Conservation (phyloP, 1,140 invertebrate species). For the Lepidurus apus region DNA sequence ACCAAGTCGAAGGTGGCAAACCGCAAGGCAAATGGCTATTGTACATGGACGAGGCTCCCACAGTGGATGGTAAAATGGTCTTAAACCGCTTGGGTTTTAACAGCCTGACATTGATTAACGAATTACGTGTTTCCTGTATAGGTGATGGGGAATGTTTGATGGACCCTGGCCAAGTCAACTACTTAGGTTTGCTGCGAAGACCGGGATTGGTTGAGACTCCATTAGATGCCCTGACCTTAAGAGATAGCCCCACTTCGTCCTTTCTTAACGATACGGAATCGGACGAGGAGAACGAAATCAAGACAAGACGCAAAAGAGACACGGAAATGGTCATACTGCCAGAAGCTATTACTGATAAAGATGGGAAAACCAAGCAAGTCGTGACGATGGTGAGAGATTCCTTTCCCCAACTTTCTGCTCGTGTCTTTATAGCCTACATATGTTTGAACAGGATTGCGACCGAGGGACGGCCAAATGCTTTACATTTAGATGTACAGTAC, state of each 20-base stretch:
- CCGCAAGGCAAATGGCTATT: conserved; percentile 79
- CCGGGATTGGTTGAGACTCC: conserved; percentile 48
- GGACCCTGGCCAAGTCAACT: conserved; percentile 58
- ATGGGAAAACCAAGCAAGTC: conserved; percentile 63
- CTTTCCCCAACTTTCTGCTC: not conserved
- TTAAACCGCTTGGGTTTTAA: not conserved
- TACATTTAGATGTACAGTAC: conserved; percentile 72
- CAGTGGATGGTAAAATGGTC: conserved; percentile 56
- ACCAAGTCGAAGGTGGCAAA: conserved; percentile 72
- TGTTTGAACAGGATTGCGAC: conserved; percentile 64
- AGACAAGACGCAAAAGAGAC: conserved; percentile 55
- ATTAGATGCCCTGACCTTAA: conserved; percentile 31
- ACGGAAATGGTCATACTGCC: conserved; percentile 65
- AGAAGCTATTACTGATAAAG: conserved; percentile 61
- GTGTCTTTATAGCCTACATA: not conserved
- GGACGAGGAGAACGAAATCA: conserved; percentile 33
- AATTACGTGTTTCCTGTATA: conserved; percentile 39
- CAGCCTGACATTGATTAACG: conserved; percentile 35
- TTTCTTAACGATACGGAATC: conserved; percentile 31
- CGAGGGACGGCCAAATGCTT: conserved; percentile 75
- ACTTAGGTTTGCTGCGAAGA: conserved; percentile 56
- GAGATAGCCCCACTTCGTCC: conserved; percentile 23
- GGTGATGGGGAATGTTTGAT: conserved; percentile 58
- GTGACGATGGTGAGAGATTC: conserved; percentile 64
- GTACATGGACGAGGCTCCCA: conserved; percentile 75